phyloP scores from a whole-genome alignment of 2,888 invertebrate genomes.

The Trichogramma dendrolimi region DNA sequence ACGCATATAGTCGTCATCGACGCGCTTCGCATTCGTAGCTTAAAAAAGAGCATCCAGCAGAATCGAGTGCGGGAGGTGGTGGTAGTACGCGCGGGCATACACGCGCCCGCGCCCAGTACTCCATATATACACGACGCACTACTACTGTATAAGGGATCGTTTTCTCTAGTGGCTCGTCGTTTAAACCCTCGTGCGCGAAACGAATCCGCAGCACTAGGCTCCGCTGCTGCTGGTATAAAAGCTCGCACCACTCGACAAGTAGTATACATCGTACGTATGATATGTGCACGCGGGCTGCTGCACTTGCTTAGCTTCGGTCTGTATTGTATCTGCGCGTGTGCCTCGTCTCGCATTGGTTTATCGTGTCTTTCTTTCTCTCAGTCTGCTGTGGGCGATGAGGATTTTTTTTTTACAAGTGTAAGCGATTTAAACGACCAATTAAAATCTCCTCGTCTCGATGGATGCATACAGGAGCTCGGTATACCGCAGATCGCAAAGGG shows the following conservation, averaged over 20 bases:
- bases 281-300: slow-evolving; percentile 15
- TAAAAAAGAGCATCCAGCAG: slow-evolving; percentile 46
- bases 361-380: slow-evolving; percentile 5
- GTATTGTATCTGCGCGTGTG: background rate
- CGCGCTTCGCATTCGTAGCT: no score
- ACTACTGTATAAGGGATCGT: slow-evolving; percentile 40
- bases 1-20: no score
- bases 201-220: background rate
- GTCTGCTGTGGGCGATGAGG: no score
- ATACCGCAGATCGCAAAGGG: no score
- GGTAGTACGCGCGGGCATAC: background rate
- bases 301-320: slow-evolving; percentile 11
- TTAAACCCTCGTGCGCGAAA: slow-evolving; percentile 40
- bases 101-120: no score
- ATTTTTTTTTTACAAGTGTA: background rate
- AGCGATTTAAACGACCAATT: no score
- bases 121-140: background rate
- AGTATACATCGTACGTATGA: slow-evolving; percentile 9
- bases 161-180: slow-evolving; percentile 50
- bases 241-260: no score
- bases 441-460: no score
- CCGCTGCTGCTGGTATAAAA: no score
- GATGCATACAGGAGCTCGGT: no score
- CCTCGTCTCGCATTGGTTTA: background rate
- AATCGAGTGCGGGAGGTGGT: slow-evolving; percentile 21